Base-by-base conservation (phyloP, 2,113 vertebrate genomes). In the Mobula hypostoma region DNA sequence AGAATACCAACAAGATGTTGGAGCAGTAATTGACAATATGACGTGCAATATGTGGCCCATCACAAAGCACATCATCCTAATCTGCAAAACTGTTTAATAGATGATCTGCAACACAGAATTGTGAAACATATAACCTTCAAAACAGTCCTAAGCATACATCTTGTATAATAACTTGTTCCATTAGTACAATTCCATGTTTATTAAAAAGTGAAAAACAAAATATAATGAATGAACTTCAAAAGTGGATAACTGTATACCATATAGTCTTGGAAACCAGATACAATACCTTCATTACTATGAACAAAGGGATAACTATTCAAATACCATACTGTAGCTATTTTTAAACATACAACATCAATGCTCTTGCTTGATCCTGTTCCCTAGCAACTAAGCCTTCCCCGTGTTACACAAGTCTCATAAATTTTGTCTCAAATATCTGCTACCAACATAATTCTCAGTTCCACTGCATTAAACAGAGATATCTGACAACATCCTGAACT, bases 351-450 rank as follows among this genome's bases (percentile, higher is more conserved):
- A 87, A 12, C 36, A 91, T 70, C 63, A 58, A 91, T 5, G n/a
- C 66, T 72, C 66, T 92, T 21, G 66, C 17, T 92, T 92, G 29
- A 48, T 92, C 68, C 8, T 40, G 90, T 92, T 72, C 66, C 90
- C 68, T 92, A 70, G 66, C 32, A 92, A 72, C 90, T 2, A 70
- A 40, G 15, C 17, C 36, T 48, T 92, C 32, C 66, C 90, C 32
- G 19, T 68, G 32, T 72, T 70, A 4, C 19, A 24, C 17, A 3
- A 12, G 66, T 32, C 27, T 48, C 21, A 66, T 11, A 92, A 72
- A 70, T 72, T 72, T 70, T 70, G 3, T 61, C 88, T 72, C 88
- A 92, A 92, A 72, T 72, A 17, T 87, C 32, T 92, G n/a, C 88
- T 4, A 36, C 88, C 7, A 70, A 48, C 40, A 68, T 58, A 66